Evolutionary conservation across 2,888 invertebrate genomes (phyloP).

Genomic region (Tanytarsus gracilentus): DNA sequence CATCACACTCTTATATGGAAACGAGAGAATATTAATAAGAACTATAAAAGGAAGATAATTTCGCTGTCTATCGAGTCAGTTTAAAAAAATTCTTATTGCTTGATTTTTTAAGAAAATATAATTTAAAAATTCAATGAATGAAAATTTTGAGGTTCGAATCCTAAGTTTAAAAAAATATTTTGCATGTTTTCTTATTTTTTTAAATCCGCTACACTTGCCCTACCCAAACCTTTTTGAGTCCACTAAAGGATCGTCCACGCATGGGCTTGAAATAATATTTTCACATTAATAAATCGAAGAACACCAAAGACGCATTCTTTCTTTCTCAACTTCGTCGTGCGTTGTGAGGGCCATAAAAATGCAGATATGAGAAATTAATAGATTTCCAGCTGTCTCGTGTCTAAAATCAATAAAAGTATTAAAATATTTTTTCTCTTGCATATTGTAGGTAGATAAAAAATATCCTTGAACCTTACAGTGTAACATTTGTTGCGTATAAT

Average conservation of each 20-base stretch:
- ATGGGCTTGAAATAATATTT: no score
- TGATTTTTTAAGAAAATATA: no score
- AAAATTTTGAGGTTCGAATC: no score
- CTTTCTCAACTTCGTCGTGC: neutral
- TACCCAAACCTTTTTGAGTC: no score
- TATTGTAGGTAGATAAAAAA: conserved; percentile 9
- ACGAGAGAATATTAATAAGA: conserved; percentile 13
- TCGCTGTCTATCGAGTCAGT: no score
- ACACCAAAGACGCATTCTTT: conserved; percentile 26
- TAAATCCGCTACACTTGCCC: no score
- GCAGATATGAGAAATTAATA: conserved; percentile 29
- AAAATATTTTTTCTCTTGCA: conserved; percentile 1
- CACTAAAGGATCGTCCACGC: neutral
- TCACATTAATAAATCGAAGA: neutral
- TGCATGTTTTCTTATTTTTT: no score
- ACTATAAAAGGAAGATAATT: neutral
- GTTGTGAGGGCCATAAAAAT: conserved; percentile 16
- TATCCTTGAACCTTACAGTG: conserved; percentile 22
- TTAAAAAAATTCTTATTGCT: no score
- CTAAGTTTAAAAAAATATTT: no score
- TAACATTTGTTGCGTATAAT: conserved; percentile 22
- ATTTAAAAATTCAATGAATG: no score
- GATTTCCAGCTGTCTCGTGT: conserved; percentile 28
- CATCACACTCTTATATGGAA: conserved; percentile 18
- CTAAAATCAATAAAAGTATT: conserved; percentile 28